Conservation (phyloP, 2,888 invertebrate species). For the Tenthredo livida region DNA sequence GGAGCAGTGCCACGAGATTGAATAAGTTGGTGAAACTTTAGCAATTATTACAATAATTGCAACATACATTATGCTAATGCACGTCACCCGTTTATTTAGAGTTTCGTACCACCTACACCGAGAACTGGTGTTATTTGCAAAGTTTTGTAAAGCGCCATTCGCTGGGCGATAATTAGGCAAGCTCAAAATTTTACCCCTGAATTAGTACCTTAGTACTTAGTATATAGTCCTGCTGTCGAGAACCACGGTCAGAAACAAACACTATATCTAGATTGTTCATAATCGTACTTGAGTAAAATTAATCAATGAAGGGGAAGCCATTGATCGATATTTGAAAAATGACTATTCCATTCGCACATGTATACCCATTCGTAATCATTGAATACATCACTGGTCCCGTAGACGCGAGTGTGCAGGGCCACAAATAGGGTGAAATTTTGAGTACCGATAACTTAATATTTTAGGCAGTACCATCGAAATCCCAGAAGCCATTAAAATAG, state of each 20-base stretch:
- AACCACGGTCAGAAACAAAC: background rate
- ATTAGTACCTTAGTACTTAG: background rate
- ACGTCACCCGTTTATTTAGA: slow-evolving; percentile 67
- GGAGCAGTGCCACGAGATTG: slow-evolving; percentile 56
- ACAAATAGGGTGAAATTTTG: background rate
- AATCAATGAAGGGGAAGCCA: background rate
- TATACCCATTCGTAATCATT: background rate
- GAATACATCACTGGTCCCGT: background rate
- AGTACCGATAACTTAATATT: slow-evolving; percentile 40
- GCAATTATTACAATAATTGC: slow-evolving; percentile 75
- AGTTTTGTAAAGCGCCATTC: slow-evolving; percentile 66
- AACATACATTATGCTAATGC: slow-evolving; percentile 75
- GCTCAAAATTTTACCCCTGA: slow-evolving; percentile 18
- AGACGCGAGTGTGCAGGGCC: background rate
- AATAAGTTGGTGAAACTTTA: slow-evolving; percentile 75
- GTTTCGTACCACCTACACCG: slow-evolving; percentile 54
- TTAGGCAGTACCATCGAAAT: slow-evolving; percentile 65
- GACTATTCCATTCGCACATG: background rate
- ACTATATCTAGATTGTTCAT: background rate
- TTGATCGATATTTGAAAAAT: background rate
- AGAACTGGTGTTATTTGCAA: slow-evolving; percentile 66
- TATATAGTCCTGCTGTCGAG: background rate
- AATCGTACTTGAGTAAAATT: background rate
- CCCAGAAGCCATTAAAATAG: slow-evolving; percentile 76
- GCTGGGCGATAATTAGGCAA: slow-evolving; percentile 61